Evolutionary conservation across 2,888 invertebrate genomes (phyloP).

Genomic region (Pinctada fucata): DNA sequence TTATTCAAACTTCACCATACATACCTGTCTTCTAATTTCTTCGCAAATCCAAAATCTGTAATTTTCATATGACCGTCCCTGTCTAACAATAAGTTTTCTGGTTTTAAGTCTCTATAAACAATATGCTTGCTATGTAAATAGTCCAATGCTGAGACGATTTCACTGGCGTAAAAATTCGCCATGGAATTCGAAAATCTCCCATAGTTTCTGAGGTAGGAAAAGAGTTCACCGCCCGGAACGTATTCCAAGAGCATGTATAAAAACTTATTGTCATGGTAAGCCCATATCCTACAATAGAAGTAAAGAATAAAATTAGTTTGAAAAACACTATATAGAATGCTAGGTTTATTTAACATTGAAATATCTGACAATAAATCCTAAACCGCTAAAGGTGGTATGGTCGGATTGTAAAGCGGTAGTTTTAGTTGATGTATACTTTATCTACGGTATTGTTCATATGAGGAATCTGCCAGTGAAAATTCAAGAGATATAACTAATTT

Average conservation of each 20-base stretch:
- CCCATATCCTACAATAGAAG: conserved; percentile 58
- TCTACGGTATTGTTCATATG: too few species aligned
- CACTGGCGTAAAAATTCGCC: conserved; percentile 94
- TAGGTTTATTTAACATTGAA: too few species aligned
- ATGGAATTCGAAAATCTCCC: conserved; percentile 88
- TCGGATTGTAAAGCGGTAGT: too few species aligned
- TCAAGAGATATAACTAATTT: too few species aligned
- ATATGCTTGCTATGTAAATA: conserved; percentile 89
- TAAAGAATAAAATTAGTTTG: neutral
- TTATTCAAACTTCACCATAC: conserved; percentile 20
- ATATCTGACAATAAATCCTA: too few species aligned
- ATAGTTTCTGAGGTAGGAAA: conserved; percentile 94
- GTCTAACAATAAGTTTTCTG: conserved; percentile 93
- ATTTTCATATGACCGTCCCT: conserved; percentile 96
- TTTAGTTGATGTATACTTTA: too few species aligned
- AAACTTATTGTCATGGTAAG: conserved; percentile 91
- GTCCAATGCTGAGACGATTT: conserved; percentile 95
- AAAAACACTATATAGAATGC: too few species aligned
- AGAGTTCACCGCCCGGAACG: conserved; percentile 95
- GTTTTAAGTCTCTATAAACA: conserved; percentile 77
- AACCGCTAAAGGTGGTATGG: too few species aligned
- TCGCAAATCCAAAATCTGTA: conserved; percentile 98
- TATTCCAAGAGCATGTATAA: conserved; percentile 98
- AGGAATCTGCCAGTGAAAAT: too few species aligned
- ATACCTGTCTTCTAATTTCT: conserved; percentile 90